Evolutionary conservation across 2,888 invertebrate genomes (phyloP).

Genomic region (Brachynemurus nebulosus): DNA sequence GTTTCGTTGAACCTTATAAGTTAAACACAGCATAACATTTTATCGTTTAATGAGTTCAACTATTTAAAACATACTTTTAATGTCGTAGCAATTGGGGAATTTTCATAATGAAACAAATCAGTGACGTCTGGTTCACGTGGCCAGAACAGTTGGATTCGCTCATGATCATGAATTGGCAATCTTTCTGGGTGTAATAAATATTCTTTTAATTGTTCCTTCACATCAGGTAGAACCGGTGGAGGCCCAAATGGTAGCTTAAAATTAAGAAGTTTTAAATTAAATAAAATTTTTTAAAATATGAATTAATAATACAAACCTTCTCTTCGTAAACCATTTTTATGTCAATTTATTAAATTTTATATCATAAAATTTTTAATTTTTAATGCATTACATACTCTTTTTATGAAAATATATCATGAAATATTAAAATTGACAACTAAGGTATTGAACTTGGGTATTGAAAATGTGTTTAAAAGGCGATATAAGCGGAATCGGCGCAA

Average conservation of each 20-base stretch:
- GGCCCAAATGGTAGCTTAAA: neutral
- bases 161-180: conserved; percentile 57
- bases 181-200: conserved; percentile 53
- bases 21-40: conserved; percentile 11
- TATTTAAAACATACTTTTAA: conserved; percentile 32
- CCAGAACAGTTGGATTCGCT: conserved; percentile 54
- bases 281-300: too few species aligned
- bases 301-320: too few species aligned
- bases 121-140: conserved; percentile 38
- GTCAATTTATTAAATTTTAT: too few species aligned
- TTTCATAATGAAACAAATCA: conserved; percentile 36
- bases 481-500: too few species aligned
- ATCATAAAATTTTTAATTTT: too few species aligned
- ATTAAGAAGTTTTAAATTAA: neutral
- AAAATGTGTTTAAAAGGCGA: too few species aligned
- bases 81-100: conserved; percentile 36
- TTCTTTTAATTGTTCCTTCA: conserved; percentile 47
- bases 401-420: too few species aligned
- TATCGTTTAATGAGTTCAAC: neutral
- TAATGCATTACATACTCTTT: too few species aligned
- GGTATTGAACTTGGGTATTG: too few species aligned
- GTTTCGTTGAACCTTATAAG: conserved; percentile 55
- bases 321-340: too few species aligned
- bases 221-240: conserved; percentile 52
- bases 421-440: too few species aligned